Evolutionary conservation across 2,888 invertebrate species (phyloP).

Genomic region (Pasiphila rectangulata): DNA sequence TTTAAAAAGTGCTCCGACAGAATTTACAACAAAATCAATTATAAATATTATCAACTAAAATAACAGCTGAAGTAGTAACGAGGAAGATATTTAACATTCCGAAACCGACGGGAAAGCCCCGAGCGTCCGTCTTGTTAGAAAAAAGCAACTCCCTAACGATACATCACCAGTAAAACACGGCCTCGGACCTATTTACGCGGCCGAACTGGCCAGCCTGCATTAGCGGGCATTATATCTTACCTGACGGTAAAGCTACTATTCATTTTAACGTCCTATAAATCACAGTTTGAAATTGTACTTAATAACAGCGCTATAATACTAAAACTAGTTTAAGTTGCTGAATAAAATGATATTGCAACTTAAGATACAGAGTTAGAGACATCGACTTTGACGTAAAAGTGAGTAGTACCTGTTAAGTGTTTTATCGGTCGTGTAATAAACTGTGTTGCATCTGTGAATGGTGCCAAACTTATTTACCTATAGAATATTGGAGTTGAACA

Average conservation of each 20-base stretch:
- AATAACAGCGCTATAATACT: slow-evolving; percentile 4
- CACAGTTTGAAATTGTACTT: slow-evolving; percentile 10
- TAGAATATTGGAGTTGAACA: too few relatives aligned
- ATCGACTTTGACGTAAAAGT: not conserved
- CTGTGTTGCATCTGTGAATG: too few relatives aligned
- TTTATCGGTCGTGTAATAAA: not conserved
- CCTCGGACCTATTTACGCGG: slow-evolving; percentile 21
- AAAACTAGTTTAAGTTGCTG: not conserved
- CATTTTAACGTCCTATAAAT: slow-evolving; percentile 16
- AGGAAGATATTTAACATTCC: slow-evolving; percentile 61
- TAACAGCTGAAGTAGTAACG: slow-evolving; percentile 44
- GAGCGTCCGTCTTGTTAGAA: slow-evolving; percentile 53
- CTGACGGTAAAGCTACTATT: slow-evolving; percentile 16
- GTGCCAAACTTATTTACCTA: too few relatives aligned
- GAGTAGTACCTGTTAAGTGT: not conserved
- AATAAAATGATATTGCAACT: not conserved
- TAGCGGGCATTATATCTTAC: slow-evolving; percentile 14
- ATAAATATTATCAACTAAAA: slow-evolving; percentile 20
- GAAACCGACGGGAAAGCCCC: slow-evolving; percentile 40
- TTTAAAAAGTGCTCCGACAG: too few relatives aligned
- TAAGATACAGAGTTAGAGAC: not conserved
- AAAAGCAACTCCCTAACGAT: slow-evolving; percentile 52
- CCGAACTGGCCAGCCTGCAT: slow-evolving; percentile 15
- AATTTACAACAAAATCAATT: too few relatives aligned
- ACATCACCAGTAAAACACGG: slow-evolving; percentile 55